Conservation (phyloP, 2,113 vertebrate species). For the Salvelinus alpinus region DNA sequence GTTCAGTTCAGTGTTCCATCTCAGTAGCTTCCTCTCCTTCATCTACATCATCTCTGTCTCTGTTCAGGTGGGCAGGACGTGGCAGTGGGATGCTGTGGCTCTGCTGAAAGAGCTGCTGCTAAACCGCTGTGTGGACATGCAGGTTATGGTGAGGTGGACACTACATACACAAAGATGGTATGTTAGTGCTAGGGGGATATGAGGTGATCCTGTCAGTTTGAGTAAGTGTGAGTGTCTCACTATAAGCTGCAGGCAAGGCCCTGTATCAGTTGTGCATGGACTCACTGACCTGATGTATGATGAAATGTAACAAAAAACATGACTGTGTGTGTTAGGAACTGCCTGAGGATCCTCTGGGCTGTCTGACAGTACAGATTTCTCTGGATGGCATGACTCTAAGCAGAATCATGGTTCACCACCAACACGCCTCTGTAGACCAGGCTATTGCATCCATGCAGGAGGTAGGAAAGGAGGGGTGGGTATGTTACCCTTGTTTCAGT, state of each 20-base stretch:
- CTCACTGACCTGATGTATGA: background rate
- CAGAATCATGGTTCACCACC: conserved; percentile 80
- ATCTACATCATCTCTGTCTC: background rate
- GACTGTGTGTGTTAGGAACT: conserved; percentile 71
- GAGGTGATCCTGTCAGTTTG: too few species aligned
- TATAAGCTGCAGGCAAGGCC: too few species aligned
- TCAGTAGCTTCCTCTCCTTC: too few species aligned
- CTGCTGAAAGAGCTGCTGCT: conserved; percentile 82
- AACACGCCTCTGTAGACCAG: conserved; percentile 61
- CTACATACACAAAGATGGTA: background rate
- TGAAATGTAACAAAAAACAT: background rate
- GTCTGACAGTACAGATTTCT: conserved; percentile 75
- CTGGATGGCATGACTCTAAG: conserved; percentile 81
- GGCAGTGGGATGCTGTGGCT: conserved; percentile 84
- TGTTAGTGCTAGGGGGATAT: too few species aligned
- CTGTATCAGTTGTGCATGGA: too few species aligned
- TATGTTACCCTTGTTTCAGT: too few species aligned
- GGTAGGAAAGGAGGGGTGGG: conserved; percentile 36
- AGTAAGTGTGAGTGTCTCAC: background rate
- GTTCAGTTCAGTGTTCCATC: too few species aligned
- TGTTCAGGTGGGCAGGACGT: conserved; percentile 79
- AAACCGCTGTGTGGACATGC: conserved; percentile 79
- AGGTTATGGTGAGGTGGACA: conserved; percentile 76
- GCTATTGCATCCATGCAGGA: background rate
- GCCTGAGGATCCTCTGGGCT: conserved; percentile 68